These are phyloP conservation scores for Teleogryllus oceanicus DNA, from an alignment of 2,888 invertebrate genomes.

Conservation along the genomic window DNA sequence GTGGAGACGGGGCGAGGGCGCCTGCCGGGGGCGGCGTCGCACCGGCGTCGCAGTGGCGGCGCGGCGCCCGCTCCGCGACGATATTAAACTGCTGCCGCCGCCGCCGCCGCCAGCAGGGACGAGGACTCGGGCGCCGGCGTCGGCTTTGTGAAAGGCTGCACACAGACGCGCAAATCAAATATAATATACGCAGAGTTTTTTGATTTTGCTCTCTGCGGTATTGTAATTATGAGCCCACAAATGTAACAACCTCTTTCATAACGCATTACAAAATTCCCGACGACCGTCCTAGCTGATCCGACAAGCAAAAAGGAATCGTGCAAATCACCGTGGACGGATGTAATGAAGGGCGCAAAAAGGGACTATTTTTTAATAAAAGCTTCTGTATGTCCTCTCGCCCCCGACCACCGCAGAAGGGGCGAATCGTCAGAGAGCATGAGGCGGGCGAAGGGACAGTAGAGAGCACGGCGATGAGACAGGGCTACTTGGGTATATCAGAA, in stretches of 20 bases:
- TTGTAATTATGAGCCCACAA: constrained; percentile 23
- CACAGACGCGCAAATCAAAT: constrained; percentile 26
- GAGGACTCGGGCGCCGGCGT: constrained; percentile 24
- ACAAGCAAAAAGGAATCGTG: neutral
- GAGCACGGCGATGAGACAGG: no score
- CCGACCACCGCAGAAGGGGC: no score
- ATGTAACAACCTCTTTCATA: constrained; percentile 24
- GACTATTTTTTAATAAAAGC: neutral
- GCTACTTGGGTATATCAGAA: no score
- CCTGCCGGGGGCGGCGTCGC: neutral
- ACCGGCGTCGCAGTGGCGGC: neutral
- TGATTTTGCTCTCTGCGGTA: neutral
- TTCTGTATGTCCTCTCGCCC: neutral
- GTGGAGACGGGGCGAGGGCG: neutral
- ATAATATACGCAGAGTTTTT: constrained; percentile 28
- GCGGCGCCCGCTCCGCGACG: neutral
- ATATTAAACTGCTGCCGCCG: neutral
- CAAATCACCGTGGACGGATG: neutral
- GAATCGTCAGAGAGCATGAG: no score
- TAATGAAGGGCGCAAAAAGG: neutral
- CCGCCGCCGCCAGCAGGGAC: constrained; percentile 11
- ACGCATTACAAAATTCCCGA: neutral
- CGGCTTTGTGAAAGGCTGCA: neutral
- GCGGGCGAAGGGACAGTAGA: no score
- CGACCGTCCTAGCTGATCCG: neutral